Evolutionary conservation across 2,888 invertebrate genomes (phyloP).

Genomic region (Eucera pruinosa): DNA sequence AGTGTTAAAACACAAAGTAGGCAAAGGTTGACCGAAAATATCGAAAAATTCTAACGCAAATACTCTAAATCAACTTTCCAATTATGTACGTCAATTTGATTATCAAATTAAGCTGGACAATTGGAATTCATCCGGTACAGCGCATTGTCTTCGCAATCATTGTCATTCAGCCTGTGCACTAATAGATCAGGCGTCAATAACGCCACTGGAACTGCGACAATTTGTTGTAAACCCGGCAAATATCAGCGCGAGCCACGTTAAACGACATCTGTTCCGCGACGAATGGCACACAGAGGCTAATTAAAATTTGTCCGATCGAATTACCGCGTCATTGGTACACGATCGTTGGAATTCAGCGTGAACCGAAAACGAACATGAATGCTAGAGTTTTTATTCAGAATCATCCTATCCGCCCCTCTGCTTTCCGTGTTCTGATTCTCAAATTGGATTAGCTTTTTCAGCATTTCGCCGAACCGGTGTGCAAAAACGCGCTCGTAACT

Average conservation of each 20-base stretch:
- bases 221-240: conserved; percentile 22
- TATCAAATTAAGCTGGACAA: conserved; percentile 7
- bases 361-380: background rate
- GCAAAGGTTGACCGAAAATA: background rate
- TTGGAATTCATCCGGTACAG: background rate
- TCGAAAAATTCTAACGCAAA: background rate
- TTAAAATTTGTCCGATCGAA: conserved; percentile 39
- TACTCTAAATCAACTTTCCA: background rate
- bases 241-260: background rate
- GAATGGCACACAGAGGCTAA: conserved; percentile 13
- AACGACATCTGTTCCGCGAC: conserved; percentile 19
- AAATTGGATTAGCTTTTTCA: background rate
- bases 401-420: background rate
- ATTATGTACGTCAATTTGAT: background rate
- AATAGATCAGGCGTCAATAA: conserved; percentile 41
- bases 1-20: background rate
- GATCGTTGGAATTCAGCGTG: background rate
- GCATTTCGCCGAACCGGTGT: background rate
- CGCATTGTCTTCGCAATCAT: conserved; percentile 12
- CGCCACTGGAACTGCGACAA: conserved; percentile 20
- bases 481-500: conserved; percentile 19
- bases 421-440: background rate
- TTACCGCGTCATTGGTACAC: background rate
- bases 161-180: background rate
- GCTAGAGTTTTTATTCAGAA: background rate